phyloP scores from a whole-genome alignment of 2,888 invertebrate species.

The Eristalis intricaria region DNA sequence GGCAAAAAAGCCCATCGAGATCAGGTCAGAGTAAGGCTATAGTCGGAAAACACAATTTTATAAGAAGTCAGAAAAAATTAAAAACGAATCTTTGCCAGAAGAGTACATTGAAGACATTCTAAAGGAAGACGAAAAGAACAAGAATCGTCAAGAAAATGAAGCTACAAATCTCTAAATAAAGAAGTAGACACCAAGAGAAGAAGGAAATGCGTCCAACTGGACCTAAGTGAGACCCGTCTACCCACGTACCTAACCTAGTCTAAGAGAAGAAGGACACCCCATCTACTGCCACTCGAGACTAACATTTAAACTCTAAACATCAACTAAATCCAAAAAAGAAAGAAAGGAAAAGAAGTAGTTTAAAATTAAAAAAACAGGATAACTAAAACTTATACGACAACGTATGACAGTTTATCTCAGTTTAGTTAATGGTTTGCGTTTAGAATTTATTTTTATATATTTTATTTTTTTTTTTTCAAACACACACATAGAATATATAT shows the following conservation, averaged over 20 bases:
- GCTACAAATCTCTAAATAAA: no score
- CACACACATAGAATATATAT: slow-evolving; percentile 50
- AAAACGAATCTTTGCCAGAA: no score
- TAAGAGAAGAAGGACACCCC: not conserved
- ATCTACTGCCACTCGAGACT: not conserved
- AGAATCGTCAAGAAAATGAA: no score
- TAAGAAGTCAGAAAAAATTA: no score
- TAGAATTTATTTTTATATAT: slow-evolving; percentile 3
- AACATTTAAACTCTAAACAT: not conserved
- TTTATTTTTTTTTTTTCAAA: slow-evolving; percentile 20
- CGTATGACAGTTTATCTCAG: slow-evolving; percentile 17
- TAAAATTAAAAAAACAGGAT: not conserved
- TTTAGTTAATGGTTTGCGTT: slow-evolving; percentile 54
- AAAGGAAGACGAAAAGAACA: no score
- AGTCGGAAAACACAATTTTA: no score
- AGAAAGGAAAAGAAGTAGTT: not conserved
- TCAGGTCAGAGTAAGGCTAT: no score
- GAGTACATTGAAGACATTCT: no score
- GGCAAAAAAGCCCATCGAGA: no score
- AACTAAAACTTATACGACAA: slow-evolving; percentile 7
- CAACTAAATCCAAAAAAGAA: not conserved
- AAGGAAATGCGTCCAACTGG: no score
- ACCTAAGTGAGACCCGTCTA: no score
- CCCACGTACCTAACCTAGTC: not conserved
- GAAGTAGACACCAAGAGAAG: no score